Percentiles rank a stretch among this genome's conserved stretches.
Conservation (phyloP, 2,113 vertebrate genomes). For the Coptodon bakossiorum region DNA sequence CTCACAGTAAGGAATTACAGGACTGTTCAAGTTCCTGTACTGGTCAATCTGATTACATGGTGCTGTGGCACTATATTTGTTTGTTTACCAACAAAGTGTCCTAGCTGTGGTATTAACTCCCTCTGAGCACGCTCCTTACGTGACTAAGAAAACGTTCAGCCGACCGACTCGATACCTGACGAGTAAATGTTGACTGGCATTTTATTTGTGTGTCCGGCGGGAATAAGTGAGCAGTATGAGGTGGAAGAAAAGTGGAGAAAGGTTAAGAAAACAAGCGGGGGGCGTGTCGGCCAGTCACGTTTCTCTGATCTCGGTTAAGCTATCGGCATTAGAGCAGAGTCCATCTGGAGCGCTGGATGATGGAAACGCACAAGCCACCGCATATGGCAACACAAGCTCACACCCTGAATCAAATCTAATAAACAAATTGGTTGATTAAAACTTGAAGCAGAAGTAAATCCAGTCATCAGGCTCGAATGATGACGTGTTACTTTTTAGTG, state of each 20-base stretch:
- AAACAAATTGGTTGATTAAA: background rate
- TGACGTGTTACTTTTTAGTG: background rate
- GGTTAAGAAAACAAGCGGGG: background rate
- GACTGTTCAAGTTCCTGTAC: background rate
- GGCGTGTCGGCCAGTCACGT: constrained; percentile 37
- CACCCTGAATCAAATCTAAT: background rate
- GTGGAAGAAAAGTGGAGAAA: background rate
- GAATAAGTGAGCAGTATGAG: background rate
- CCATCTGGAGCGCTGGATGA: constrained; percentile 50
- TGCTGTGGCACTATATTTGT: background rate
- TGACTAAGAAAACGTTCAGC: background rate
- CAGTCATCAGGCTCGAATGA: background rate
- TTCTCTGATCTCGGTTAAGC: constrained; percentile 58
- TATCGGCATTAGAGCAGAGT: constrained; percentile 41
- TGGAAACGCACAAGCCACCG: background rate
- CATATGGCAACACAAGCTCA: background rate
- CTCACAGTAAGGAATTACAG: background rate
- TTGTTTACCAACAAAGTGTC: background rate
- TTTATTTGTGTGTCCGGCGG: background rate
- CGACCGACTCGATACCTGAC: background rate
- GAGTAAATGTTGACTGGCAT: background rate
- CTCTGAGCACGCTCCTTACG: background rate
- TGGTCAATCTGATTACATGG: background rate
- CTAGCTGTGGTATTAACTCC: background rate
- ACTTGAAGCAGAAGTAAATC: background rate